Base-by-base conservation (phyloP, 2,113 vertebrate genomes). In the Mugil cephalus region DNA sequence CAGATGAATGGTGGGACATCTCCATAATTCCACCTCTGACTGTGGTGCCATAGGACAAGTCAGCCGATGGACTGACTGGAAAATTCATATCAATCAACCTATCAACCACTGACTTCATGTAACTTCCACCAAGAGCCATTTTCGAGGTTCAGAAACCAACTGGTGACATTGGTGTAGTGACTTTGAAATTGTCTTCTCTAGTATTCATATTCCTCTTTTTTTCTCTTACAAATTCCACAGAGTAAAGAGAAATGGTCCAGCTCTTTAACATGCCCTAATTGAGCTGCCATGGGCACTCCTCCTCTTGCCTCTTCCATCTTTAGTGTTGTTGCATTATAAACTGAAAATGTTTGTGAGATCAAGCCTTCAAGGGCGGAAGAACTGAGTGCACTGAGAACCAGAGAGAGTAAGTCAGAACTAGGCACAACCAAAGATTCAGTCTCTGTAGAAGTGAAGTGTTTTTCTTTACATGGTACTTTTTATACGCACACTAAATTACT, bases 241-340 rank as follows among this genome's bases (percentile, higher is more conserved):
- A 74, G 54, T n/a, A 69, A 8, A 68, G 60, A 62, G 55, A 45
- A 77, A 76, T 79, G n/a, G 71, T 10, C 30, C 59, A 58, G 70
- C 50, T 59, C 61, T 71, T 84, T 77, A 84, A 71, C 51, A 61
- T 71, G 53, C 65, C 72, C 69, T 56, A 58, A 21, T 47, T 68
- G 53, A 39, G 50, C 67, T 70, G 63, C 52, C 64, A 61, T 11
- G 13, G 71, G 59, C 67, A 4, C 18, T 59, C 50, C 48, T 56
- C 74, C 74, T 81, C 50, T 5, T 52, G 8, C 52, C 4, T 13
- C 70, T 75, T 63, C 70, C 70, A 56, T 84, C 78, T 65, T 78
- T 79, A 79, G 65, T 65, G 71, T 46, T 24, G n/a, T 65, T 75
- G 61, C 62, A 71, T 80, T 84, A 70, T 64, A 80, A 86, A 73